Evolutionary conservation across 2,797 vertebrate genomes (phyloP), one percentile per base, ranked within the genome.

Genomic region (Micromesistius poutassou): DNA sequence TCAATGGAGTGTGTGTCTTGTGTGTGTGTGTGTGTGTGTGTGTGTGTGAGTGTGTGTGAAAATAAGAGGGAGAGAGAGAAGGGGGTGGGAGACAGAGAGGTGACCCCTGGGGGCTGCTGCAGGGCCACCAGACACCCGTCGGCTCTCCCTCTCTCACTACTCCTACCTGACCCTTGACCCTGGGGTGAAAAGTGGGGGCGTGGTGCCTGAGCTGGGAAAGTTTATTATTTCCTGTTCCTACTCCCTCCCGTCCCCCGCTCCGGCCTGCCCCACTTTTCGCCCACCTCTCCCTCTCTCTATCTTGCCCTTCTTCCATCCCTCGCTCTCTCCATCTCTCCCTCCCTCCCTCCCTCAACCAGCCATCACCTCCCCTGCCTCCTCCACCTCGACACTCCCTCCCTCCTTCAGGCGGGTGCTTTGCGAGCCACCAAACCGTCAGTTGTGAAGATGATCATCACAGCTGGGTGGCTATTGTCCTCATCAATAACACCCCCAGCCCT

Each of bases 201-300:
- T 91, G 85, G 86, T 85, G 86, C 79, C 87, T 89, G 77, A 89
- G 87, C 89, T 90, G 85, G 82, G 85, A 87, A 90, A 93, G 92
- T 94, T 93, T 93, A 93, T 94, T 92, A 93, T 93, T 94, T 94
- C 92, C 93, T 93, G 91, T 81, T 80, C 89, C 87, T 83, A 83
- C 83, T 86, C 82, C 87, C 82, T 86, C 84, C 83, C 78, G 77
- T 62, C 25, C 73, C 62, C 35, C 5, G 35, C 35, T 36, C 35
- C 35, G 35, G 35, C 35, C 35, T 36, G 35, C 35, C 35, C 35
- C 35, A 36, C 35, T 36, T 36, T 36, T 42, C 12, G 14, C 22
- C 38, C 40, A 42, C 40, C 14, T 42, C 40, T 42, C 9, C 40
- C 12, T 42, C 40, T 16, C 40, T 42, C 40, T 42, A 16, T 13